These are phyloP conservation scores for Meloe dianella DNA, from an alignment of 2,888 invertebrate genomes.

Conservation along the genomic window DNA sequence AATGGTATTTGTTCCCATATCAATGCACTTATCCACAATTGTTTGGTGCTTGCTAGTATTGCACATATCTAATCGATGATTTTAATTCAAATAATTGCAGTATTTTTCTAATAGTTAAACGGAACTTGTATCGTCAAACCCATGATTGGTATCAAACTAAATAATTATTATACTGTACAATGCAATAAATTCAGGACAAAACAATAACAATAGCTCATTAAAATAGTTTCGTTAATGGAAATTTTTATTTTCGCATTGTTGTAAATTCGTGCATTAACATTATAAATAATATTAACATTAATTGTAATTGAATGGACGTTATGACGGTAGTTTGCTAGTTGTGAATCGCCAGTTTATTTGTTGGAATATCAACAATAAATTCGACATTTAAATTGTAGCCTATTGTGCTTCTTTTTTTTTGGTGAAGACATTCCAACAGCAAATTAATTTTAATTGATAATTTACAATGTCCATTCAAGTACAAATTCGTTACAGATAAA, in stretches of 20 bases:
- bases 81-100: not conserved
- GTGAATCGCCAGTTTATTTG: not conserved
- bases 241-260: not conserved
- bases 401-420: too few species aligned
- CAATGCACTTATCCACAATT: not conserved
- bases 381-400: not conserved
- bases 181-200: not conserved
- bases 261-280: too few species aligned
- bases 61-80: not conserved
- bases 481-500: conserved; percentile 15
- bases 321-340: not conserved
- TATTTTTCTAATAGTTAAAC: conserved; percentile 10
- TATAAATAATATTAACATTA: too few species aligned
- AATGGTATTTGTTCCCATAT: not conserved
- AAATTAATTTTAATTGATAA: conserved; percentile 7
- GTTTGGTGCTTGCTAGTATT: not conserved
- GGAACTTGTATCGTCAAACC: conserved; percentile 3
- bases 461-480: not conserved
- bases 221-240: not conserved
- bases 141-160: not conserved
- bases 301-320: not conserved
- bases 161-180: not conserved
- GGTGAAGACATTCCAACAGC: too few species aligned
- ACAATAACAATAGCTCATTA: not conserved
- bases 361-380: not conserved